A percentile compares a stretch with the other conserved stretches of the same genome.
These are phyloP conservation scores for Ascaphus truei DNA, from an alignment of 2,113 vertebrate species.

Conservation along the genomic window DNA sequence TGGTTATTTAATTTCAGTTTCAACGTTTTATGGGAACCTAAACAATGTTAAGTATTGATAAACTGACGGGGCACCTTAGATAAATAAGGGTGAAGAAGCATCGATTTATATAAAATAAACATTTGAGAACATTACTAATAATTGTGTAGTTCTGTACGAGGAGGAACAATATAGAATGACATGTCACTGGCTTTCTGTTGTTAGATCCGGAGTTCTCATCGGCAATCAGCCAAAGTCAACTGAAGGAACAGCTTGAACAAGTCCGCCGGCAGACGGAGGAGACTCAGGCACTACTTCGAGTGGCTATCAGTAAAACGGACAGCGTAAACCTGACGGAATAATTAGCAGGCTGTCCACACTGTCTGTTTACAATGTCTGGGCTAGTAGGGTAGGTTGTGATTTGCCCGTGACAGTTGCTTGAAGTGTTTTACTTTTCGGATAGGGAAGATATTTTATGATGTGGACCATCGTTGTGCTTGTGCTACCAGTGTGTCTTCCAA, in stretches of 20 bases:
- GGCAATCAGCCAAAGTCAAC: conserved; percentile 44
- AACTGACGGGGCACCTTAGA: too few relatives aligned
- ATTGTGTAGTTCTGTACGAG: too few relatives aligned
- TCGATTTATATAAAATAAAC: too few relatives aligned
- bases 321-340: conserved; percentile 35
- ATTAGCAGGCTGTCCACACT: background rate
- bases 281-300: conserved; percentile 54
- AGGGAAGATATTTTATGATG: conserved; percentile 4
- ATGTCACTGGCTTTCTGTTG: conserved; percentile 4
- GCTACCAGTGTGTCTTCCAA: background rate
- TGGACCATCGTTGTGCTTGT: background rate
- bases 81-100: too few relatives aligned
- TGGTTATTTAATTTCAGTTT: too few relatives aligned
- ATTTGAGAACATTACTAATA: too few relatives aligned
- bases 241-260: conserved; percentile 49
- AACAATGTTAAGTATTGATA: too few relatives aligned
- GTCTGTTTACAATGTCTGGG: conserved; percentile 4
- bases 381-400: background rate
- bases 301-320: conserved; percentile 37
- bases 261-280: conserved; percentile 54
- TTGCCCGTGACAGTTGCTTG: conserved; percentile 6
- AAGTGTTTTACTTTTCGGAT: conserved; percentile 1
- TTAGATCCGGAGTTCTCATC: conserved; percentile 54
- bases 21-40: too few relatives aligned
- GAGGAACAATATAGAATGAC: too few relatives aligned